These are phyloP conservation scores for Dendrolimus punctatus DNA, from an alignment of 1,140 invertebrate species.

Conservation along the genomic window DNA sequence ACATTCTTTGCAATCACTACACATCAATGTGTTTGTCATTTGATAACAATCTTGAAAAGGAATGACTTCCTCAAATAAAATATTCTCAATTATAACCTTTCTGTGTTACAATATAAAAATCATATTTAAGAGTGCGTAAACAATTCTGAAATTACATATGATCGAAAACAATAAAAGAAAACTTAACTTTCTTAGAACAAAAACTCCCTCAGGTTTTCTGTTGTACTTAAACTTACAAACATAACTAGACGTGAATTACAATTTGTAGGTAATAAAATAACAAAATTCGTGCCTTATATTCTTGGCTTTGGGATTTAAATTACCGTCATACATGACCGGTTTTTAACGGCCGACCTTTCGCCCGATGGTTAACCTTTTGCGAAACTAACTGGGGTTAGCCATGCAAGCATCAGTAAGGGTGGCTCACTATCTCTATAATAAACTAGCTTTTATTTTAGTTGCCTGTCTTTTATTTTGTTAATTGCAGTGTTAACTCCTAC, in stretches of 20 bases:
- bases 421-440: background rate
- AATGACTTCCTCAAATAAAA: too few relatives aligned
- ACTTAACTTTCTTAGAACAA: too few relatives aligned
- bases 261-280: background rate
- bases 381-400: conserved; percentile 17
- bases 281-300: background rate
- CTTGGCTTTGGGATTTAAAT: conserved; percentile 8
- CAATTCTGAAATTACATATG: too few relatives aligned
- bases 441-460: too few relatives aligned
- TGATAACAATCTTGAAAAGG: background rate
- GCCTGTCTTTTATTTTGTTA: too few relatives aligned
- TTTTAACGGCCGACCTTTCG: conserved; percentile 27
- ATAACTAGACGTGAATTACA: background rate
- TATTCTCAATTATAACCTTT: too few relatives aligned
- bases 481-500: too few relatives aligned
- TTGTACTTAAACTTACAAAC: background rate
- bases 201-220: too few relatives aligned
- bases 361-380: conserved; percentile 23
- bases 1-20: too few relatives aligned
- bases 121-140: too few relatives aligned
- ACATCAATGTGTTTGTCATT: background rate
- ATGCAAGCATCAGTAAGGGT: conserved; percentile 4
- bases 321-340: conserved; percentile 18
- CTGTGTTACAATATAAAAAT: too few relatives aligned
- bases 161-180: too few relatives aligned